Base-by-base conservation (phyloP, 2,888 invertebrate genomes). In the Stenotaenia linearis region DNA sequence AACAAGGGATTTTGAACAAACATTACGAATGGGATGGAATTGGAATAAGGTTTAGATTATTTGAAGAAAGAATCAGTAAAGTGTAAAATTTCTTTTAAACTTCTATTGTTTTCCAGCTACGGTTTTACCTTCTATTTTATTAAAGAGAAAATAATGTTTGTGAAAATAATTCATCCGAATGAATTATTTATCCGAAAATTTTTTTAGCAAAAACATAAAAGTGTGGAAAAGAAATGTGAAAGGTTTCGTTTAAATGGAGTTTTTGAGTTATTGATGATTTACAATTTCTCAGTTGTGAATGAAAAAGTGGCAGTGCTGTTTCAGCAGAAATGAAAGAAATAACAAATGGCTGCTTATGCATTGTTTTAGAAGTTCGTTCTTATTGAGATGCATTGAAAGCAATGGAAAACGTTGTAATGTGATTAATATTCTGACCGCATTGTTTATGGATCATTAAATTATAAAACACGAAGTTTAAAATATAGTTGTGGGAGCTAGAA, bases 41-140 rank as follows among this genome's bases (percentile, higher is more conserved):
- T 56, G 56, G 25, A 69, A 69, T 69, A 69, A 69, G 69, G 69
- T 69, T 69, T 69, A 69, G 28, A 69, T 69, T 69, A 69, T 69
- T 69, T 69, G 69, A 28, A 69, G 25, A 69, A 69, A n/a, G 15
- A 69, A 69, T 69, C 28, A 28, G 69, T 28, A 69, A 69, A 28
- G 25, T 10, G 28, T 69, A 28, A 69, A 69, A 3, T 69, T 28
- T 1, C 10, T 25, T 69, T 69, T 69, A 28, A 28, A 69, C 25
- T 61, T 61, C 1, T 32, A 6, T 9, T 6, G 32, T 32, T 6
- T 32, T 32, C 32, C 32, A 6, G 4, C 32, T 9, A 6, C 9
- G 4, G 4, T 32, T 9, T 32, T 32, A 6, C 9, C 9, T 32
- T 32, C 32, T 32, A 6, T 32, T 9, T 6, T 32, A 32, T 32